Evolutionary conservation across 2,113 vertebrate species (phyloP).

Genomic region (Coturnix japonica): DNA sequence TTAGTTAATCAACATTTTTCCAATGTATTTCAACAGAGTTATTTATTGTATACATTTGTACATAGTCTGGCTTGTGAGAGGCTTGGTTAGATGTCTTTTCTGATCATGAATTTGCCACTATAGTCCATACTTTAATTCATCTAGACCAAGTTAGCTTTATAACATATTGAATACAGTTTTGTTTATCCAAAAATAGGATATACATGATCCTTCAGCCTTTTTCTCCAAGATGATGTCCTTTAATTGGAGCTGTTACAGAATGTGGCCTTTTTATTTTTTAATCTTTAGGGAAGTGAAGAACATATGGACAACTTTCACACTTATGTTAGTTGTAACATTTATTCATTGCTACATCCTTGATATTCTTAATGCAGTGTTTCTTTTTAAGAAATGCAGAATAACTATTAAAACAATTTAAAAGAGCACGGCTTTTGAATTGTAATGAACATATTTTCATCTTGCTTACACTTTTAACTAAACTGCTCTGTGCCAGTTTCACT

Average conservation of each 20-base stretch:
- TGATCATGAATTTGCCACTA: background rate
- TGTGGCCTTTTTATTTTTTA: conserved; percentile 13
- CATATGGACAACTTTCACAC: conserved; percentile 52
- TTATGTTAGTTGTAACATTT: conserved; percentile 35
- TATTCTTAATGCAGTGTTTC: background rate
- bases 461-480: background rate
- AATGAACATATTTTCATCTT: background rate
- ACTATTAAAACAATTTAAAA: background rate
- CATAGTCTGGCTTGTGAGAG: background rate
- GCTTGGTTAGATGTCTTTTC: background rate
- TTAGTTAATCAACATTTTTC: background rate
- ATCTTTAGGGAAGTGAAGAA: background rate
- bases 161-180: background rate
- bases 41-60: background rate
- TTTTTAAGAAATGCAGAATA: background rate
- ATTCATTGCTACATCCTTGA: conserved; percentile 25
- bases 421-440: background rate
- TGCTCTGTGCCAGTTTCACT: accelerated
- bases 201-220: background rate
- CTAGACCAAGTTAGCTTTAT: background rate
- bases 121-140: background rate
- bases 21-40: background rate
- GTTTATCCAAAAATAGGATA: background rate
- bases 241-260: conserved; percentile 26
- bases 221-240: background rate